A percentile compares a stretch with the other conserved stretches of the same genome.
These are phyloP conservation scores for Palaemon carinicauda DNA, from an alignment of 1,140 invertebrate genomes.

Conservation along the genomic window DNA sequence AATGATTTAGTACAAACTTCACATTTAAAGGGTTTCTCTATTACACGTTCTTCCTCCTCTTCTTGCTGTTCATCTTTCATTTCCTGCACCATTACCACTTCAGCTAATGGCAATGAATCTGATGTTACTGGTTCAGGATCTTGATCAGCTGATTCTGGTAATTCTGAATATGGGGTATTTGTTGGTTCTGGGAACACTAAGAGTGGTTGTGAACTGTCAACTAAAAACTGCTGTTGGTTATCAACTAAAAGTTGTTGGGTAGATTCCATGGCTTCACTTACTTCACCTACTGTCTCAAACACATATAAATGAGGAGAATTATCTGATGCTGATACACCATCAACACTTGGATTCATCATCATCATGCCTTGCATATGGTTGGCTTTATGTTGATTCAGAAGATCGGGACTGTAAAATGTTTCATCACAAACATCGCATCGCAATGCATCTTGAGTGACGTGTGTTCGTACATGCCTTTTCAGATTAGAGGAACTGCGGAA, in stretches of 20 bases:
- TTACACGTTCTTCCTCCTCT: slow-evolving; percentile 21
- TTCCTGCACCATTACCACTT: slow-evolving; percentile 42
- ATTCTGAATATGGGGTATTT: slow-evolving; percentile 40
- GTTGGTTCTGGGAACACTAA: slow-evolving; percentile 47
- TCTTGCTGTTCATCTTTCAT: slow-evolving; percentile 35
- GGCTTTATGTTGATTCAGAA: slow-evolving; percentile 49
- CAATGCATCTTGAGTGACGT: slow-evolving; percentile 22
- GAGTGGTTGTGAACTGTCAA: slow-evolving; percentile 43
- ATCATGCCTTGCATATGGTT: slow-evolving; percentile 58
- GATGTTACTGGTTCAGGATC: slow-evolving; percentile 15
- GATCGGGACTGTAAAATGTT: slow-evolving; percentile 32
- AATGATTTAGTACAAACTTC: slow-evolving; percentile 73
- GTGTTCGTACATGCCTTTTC: slow-evolving; percentile 48
- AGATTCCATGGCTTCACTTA: slow-evolving; percentile 42
- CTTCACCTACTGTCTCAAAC: slow-evolving; percentile 45
- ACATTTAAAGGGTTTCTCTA: slow-evolving; percentile 70
- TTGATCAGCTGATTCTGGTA: slow-evolving; percentile 18
- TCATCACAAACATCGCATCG: slow-evolving; percentile 47
- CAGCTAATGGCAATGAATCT: neutral
- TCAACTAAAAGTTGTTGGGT: slow-evolving; percentile 48
- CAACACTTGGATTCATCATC: slow-evolving; percentile 50
- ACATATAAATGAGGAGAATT: slow-evolving; percentile 49
- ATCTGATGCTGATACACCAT: slow-evolving; percentile 22
- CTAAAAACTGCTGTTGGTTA: slow-evolving; percentile 50
- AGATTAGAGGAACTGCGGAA: slow-evolving; percentile 58